Base-by-base conservation (phyloP, 2,888 invertebrate genomes). In the Ectemnius lituratus region DNA sequence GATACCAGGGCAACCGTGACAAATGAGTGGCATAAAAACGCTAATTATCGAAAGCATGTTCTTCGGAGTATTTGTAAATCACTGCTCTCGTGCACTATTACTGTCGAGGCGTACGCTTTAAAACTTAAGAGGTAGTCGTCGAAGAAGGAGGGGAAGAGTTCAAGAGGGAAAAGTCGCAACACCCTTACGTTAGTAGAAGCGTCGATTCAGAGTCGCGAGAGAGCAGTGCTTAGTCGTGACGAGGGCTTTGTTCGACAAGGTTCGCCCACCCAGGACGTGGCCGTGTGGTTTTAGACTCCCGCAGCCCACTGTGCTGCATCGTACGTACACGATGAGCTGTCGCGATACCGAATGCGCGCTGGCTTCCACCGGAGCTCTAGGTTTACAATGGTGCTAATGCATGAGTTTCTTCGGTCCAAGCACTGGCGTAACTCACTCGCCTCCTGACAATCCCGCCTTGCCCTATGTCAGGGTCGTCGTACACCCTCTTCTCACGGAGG, bases 301-400 rank as follows among this genome's bases (percentile, higher is more conserved):
- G 52, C 28, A 11, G 20, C 28, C 58, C 14, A 52, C 20, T 27
- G 28, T 37, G 37, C 37, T 37, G 45, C n/a, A 37, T 28, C 47
- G 64, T 64, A 78, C 59, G 67, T 70, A 56, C 72, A 73, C 70
- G 73, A 75, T 60, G 62, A 62, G 70, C 71, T 72, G 72, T 76
- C 69, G 80, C 73, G 78, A 84, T 84, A 77, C 68, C 74, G 75
- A 82, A 77, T 70, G 58, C 73, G 70, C 63, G 52, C 52, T 52
- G 14, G 67, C 65, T 73, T 74, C 65, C 62, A 70, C 59, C 72
- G 62, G 60, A 37, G 64, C 67, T 74, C 76, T 76, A 72, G 66
- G 68, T 76, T 76, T 73, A 84, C 79, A 82, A 76, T 78, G 67
- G 76, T 69, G 75, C 76, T 79, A 81, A 84, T 80, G 79, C 72